These are phyloP conservation scores for Pseudocheirus occidentalis DNA, from an alignment of 2,797 vertebrate genomes.

Conservation along the genomic window DNA sequence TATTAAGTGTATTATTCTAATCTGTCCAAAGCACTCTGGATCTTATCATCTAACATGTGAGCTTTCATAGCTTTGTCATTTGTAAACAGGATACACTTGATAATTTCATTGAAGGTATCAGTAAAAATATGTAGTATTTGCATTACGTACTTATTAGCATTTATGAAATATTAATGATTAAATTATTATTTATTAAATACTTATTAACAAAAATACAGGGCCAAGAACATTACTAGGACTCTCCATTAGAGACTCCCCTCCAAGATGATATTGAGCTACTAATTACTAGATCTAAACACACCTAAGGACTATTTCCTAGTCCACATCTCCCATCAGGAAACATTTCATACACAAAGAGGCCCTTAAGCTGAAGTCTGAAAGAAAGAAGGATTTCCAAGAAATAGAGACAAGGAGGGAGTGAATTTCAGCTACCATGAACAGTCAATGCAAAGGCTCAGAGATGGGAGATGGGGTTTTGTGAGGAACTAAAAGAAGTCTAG, in stretches of 20 bases:
- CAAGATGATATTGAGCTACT: not conserved
- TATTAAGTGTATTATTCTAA: not conserved
- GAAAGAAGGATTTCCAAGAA: not conserved
- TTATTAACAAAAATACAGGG: not conserved
- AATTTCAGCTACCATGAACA: not conserved
- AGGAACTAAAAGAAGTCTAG: not conserved
- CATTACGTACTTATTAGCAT: not conserved
- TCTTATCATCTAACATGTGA: not conserved
- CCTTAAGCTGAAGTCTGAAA: not conserved
- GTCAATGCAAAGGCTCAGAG: not conserved
- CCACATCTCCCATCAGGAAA: not conserved
- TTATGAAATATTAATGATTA: not conserved
- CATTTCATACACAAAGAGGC: not conserved
- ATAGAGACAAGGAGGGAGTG: not conserved
- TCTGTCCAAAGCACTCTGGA: not conserved
- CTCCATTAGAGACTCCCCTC: not conserved
- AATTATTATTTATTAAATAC: not conserved
- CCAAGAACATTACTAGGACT: not conserved
- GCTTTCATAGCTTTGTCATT: not conserved
- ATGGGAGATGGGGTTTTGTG: not conserved
- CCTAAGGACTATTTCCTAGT: not conserved
- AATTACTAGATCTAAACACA: not conserved
- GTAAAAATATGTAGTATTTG: not conserved
- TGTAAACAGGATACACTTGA: not conserved
- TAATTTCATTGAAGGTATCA: not conserved